Evolutionary conservation across 2,797 vertebrate species (phyloP), one percentile per base, ranked within the genome.

Genomic region (Borostomias antarcticus): DNA sequence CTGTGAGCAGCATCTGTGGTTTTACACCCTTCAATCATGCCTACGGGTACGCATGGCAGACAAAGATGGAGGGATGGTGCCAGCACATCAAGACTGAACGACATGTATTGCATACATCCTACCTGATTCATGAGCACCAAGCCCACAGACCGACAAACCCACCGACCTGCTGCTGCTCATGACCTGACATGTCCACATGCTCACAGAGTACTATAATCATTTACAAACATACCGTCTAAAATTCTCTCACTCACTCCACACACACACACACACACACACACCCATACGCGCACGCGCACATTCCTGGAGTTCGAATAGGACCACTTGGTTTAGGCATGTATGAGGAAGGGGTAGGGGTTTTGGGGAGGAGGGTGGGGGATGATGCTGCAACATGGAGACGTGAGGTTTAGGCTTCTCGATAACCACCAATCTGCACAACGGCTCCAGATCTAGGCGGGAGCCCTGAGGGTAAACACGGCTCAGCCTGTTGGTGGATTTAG

Each of bases 371-470:
- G 4, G 33, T 5, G 17, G 19, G 21, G 10, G 2, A 48, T 68
- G n/a, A n/a, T n/a, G n/a, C n/a, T n/a, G n/a, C n/a, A 0, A 71
- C 25, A 30, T 28, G 45, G 40, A 62, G 72, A 71, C 43, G 70
- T 11, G 11, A 56, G 56, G 75, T 29, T 13, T 17, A 52, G 13
- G 43, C 66, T 56, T 13, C 47, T 45, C 62, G 52, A 58, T 25
- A 56, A 72, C 26, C 64, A 50, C 40, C 25, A 21, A 56, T 62
- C 61, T 37, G 21, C 64, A 52, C 19, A 59, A 62, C 33, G 29
- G 26, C 65, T 73, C 33, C 51, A 19, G 11, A 58, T 58, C 40
- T 56, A 62, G 62, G 64, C 21, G 45, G 37, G n/a, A 70, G 29
- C 1, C 23, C 58, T 15, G 29, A 21, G 52, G 28, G 21, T 53